These are phyloP conservation scores for Xylota sylvarum DNA, from an alignment of 2,888 invertebrate species.

Conservation along the genomic window DNA sequence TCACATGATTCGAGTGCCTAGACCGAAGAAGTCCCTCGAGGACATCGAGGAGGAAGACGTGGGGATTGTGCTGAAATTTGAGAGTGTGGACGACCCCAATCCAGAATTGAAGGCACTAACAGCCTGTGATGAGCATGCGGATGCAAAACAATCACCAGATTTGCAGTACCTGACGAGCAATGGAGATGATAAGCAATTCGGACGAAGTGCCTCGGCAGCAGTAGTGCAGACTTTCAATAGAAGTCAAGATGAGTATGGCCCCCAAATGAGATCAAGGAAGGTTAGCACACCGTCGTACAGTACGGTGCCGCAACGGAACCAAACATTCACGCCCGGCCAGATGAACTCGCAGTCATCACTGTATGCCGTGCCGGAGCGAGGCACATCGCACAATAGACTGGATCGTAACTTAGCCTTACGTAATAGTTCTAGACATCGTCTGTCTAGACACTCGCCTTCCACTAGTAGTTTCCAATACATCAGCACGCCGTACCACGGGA, in stretches of 20 bases:
- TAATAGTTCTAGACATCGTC: constrained; percentile 84
- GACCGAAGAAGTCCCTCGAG: constrained; percentile 81
- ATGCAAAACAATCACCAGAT: constrained; percentile 78
- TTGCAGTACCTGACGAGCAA: constrained; percentile 80
- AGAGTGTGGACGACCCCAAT: constrained; percentile 80
- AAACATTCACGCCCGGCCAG: constrained; percentile 85
- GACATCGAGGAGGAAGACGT: constrained; percentile 84
- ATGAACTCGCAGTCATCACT: constrained; percentile 88
- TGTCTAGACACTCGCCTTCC: constrained; percentile 90
- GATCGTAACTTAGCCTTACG: constrained; percentile 79
- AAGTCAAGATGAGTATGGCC: constrained; percentile 84
- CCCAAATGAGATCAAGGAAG: constrained; percentile 86
- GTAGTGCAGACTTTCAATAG: constrained; percentile 87
- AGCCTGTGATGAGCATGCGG: constrained; percentile 32
- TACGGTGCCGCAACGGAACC: constrained; percentile 83
- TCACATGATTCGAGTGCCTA: constrained; percentile 90
- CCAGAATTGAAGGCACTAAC: constrained; percentile 53
- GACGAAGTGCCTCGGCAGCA: constrained; percentile 90
- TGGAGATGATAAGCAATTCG: constrained; percentile 85
- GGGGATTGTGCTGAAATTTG: constrained; percentile 84
- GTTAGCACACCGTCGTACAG: constrained; percentile 87
- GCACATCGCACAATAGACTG: constrained; percentile 82
- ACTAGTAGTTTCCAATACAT: constrained; percentile 94
- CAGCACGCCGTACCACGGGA: constrained; percentile 94
- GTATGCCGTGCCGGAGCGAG: constrained; percentile 90